Conservation (phyloP, 2,797 vertebrate genomes). For the Gymnodraco acuticeps region DNA sequence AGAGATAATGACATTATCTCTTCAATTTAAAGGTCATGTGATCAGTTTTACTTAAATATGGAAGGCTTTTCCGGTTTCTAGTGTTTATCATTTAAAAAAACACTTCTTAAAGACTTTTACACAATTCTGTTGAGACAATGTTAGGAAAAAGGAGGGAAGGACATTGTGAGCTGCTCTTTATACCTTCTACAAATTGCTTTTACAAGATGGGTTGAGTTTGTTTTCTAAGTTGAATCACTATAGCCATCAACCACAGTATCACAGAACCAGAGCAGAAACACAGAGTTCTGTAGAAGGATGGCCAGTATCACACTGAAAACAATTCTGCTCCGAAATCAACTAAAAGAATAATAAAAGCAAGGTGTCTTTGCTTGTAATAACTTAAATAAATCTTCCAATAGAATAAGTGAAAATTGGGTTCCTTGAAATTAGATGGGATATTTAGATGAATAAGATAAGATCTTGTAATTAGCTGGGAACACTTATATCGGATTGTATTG, state of each 20-base stretch:
- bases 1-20: neutral
- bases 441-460: too few relatives aligned
- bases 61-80: too few relatives aligned
- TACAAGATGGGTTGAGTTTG: neutral
- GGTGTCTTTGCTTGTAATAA: too few relatives aligned
- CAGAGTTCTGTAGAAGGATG: neutral
- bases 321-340: too few relatives aligned
- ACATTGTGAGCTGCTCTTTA: neutral
- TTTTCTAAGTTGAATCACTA: neutral
- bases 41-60: neutral
- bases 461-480: too few relatives aligned
- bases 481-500: too few relatives aligned
- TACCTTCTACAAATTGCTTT: neutral
- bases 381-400: too few relatives aligned
- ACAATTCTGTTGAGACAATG: neutral
- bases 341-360: too few relatives aligned
- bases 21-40: neutral
- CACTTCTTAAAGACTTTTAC: neutral
- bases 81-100: too few relatives aligned
- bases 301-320: too few relatives aligned
- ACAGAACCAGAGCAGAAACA: neutral
- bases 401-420: too few relatives aligned
- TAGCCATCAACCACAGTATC: neutral
- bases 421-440: too few relatives aligned
- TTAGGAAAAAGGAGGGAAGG: neutral